Evolutionary conservation across 2,113 vertebrate genomes (phyloP), one percentile per base, ranked within the genome.

Genomic region (Erythrocercus mccallii): DNA sequence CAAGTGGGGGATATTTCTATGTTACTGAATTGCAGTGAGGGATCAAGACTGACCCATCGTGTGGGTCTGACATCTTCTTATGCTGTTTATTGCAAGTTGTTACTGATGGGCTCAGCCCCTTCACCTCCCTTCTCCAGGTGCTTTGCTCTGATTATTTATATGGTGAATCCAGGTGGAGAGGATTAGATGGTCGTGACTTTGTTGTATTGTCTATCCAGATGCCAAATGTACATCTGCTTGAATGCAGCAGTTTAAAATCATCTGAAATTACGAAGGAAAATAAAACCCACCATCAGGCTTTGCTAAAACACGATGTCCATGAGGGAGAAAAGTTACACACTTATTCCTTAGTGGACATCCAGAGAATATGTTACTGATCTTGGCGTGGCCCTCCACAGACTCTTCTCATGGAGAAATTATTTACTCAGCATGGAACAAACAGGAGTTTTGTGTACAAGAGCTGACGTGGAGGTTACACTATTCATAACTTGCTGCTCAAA

Each of bases 231-330:
- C 78, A 80, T 70, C 68, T 90, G 85, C 37, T n/a, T 45, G 56
- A 86, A 83, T 30, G 42, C 28, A 71, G 85, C 0, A 0, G 38
- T 81, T 93, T 83, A 57, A 92, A 92, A 92, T 57, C 20, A 77
- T 18, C 62, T 8, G 35, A 14, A 11, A 31, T 72, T 65, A 57
- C 72, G 86, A 82, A 62, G 5, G 27, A 27, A 58, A 57, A 64
- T 28, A 33, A 15, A 6, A 0, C 0, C 2, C 18, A 50, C 15
- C 35, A 21, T 6, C 10, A 58, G 70, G 8, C 21, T 72, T 80
- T 87, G 70, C 42, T 92, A 82, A 95, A 89, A 76, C 35, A 8
- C 11, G 11, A 79, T 70, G 61, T 47, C 69, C 40, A 54, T 47
- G 24, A 86, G 30, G 23, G 22, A 92, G 60, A 68, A 61, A 30